These are phyloP conservation scores for Amblyteles armatorius DNA, from an alignment of 2,888 invertebrate species.

Conservation along the genomic window DNA sequence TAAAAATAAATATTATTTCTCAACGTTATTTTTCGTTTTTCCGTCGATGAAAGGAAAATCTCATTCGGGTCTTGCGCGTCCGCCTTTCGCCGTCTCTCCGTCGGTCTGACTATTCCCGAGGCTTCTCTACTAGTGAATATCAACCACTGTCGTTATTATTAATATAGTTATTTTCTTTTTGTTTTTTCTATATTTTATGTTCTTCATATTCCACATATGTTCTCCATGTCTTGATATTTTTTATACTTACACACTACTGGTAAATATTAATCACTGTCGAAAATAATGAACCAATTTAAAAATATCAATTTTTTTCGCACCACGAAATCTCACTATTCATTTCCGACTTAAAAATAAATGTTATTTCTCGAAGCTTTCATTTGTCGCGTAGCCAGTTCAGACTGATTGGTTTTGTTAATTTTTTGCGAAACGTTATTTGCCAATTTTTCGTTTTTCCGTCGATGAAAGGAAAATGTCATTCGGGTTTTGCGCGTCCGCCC, in stretches of 20 bases:
- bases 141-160: too few species aligned
- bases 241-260: too few species aligned
- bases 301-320: not conserved
- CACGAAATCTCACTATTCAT: not conserved
- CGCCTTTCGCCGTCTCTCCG: slow-evolving; percentile 14
- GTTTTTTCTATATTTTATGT: too few species aligned
- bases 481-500: not conserved
- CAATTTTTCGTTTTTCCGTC: not conserved
- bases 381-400: too few species aligned
- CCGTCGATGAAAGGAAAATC: not conserved
- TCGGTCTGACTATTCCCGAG: slow-evolving; percentile 39
- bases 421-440: too few species aligned
- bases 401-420: too few species aligned
- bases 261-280: not conserved
- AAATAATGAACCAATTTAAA: not conserved
- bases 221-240: too few species aligned
- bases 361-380: not conserved
- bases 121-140: not conserved
- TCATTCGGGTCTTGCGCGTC: not conserved
- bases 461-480: slow-evolving; percentile 7
- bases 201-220: too few species aligned
- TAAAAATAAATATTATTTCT: not conserved
- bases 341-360: not conserved
- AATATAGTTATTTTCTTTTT: too few species aligned
- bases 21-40: not conserved